Conservation (phyloP, 2,113 vertebrate species). For the Triplophysa tibetana region DNA sequence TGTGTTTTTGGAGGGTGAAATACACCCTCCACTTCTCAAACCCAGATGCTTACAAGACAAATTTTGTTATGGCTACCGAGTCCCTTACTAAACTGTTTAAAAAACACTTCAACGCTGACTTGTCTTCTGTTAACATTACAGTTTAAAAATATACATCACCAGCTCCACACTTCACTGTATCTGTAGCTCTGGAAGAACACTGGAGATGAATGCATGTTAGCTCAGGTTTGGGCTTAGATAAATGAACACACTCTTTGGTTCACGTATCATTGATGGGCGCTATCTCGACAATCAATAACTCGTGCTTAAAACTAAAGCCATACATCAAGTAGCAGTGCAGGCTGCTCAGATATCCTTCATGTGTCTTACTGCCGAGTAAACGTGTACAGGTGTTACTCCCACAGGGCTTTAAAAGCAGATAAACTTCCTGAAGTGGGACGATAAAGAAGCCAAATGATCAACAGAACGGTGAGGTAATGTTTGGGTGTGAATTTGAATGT, state of each 20-base stretch:
- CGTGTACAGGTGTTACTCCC: neutral
- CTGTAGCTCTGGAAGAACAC: constrained; percentile 2
- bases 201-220: constrained; percentile 2
- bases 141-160: constrained; percentile 55
- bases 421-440: constrained; percentile 1
- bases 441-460: neutral
- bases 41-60: constrained; percentile 15
- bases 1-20: too few species aligned
- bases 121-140: constrained; percentile 58
- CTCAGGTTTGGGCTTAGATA: constrained; percentile 16
- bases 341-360: neutral
- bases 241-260: constrained; percentile 9
- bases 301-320: neutral
- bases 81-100: constrained; percentile 40
- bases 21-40: neutral
- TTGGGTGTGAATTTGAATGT: constrained; percentile 9
- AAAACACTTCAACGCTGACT: constrained; percentile 44
- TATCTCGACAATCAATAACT: neutral
- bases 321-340: constrained; percentile 1
- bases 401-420: constrained; percentile 3
- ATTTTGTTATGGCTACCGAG: constrained; percentile 47
- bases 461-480: constrained; percentile 15
- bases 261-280: constrained; percentile 10
- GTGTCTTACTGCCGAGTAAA: neutral
- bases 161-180: constrained; percentile 1